A percentile compares a stretch with the other conserved stretches of the same genome.
Evolutionary conservation across 2,113 vertebrate species (phyloP).

Genomic region (Brachypteracias leptosomus): DNA sequence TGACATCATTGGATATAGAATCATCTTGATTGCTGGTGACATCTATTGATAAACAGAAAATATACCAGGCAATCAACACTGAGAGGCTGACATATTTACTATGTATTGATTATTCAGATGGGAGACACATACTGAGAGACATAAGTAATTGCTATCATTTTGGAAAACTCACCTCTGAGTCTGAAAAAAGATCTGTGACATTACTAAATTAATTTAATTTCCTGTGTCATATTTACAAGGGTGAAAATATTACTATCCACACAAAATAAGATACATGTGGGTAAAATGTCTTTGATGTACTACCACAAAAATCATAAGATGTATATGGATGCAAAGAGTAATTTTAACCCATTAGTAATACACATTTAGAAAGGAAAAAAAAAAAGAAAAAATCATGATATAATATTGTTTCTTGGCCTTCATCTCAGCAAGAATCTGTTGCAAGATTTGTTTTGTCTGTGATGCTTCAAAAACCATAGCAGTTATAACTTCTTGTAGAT

Average conservation of each 20-base stretch:
- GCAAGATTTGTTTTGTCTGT: not conserved
- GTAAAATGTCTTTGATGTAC: not conserved
- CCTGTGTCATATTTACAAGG: not conserved
- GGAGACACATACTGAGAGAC: not conserved
- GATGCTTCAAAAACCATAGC: not conserved
- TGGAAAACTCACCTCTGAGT: not conserved
- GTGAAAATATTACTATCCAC: not conserved
- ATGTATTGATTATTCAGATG: not conserved
- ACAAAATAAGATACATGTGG: not conserved
- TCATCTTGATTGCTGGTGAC: not conserved
- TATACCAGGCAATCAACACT: not conserved
- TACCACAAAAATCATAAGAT: not conserved
- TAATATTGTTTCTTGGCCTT: not conserved
- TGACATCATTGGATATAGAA: not conserved
- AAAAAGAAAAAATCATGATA: not conserved
- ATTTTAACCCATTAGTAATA: not conserved
- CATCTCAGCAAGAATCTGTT: not conserved
- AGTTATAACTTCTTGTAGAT: not conserved
- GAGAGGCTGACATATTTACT: not conserved
- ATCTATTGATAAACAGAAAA: not conserved
- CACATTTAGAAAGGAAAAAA: not conserved
- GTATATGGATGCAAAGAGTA: not conserved
- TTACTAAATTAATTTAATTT: not conserved
- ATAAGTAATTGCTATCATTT: not conserved
- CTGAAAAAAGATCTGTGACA: not conserved